Conservation (phyloP, 2,797 vertebrate species). For the Calcarius lapponicus region DNA sequence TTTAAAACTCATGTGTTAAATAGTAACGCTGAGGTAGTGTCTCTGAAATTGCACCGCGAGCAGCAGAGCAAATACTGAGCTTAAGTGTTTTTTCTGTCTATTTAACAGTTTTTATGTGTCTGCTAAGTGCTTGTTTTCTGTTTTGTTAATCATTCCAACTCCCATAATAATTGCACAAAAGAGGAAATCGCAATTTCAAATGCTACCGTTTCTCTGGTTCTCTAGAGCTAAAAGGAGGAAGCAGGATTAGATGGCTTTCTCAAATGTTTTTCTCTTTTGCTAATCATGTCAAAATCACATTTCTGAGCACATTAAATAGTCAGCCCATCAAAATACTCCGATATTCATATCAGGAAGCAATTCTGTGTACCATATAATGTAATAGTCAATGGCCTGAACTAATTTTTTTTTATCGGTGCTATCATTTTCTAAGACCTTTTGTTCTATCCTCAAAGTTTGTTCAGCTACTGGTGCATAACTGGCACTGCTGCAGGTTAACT, state of each 20-base stretch:
- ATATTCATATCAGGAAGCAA: conserved; percentile 37
- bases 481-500: neutral
- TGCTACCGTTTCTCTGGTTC: conserved; percentile 38
- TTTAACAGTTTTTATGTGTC: conserved; percentile 52
- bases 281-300: conserved; percentile 58
- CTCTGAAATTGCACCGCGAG: conserved; percentile 6
- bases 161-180: conserved; percentile 32
- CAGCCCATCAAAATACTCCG: neutral
- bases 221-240: conserved; percentile 50
- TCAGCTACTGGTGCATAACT: neutral
- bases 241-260: conserved; percentile 55
- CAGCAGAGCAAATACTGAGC: neutral
- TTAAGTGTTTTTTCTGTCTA: neutral
- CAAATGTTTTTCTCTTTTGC: conserved; percentile 37
- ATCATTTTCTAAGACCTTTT: neutral
- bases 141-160: conserved; percentile 58
- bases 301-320: conserved; percentile 27
- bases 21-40: neutral
- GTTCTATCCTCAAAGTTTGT: neutral
- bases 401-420: neutral
- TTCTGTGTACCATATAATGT: neutral
- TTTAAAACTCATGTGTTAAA: conserved; percentile 51
- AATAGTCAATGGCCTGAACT: neutral
- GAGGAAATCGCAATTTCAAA: conserved; percentile 59
- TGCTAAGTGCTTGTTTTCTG: conserved; percentile 48